These are phyloP conservation scores for Melanostigma gelatinosum DNA, from an alignment of 2,113 vertebrate species.

Conservation along the genomic window DNA sequence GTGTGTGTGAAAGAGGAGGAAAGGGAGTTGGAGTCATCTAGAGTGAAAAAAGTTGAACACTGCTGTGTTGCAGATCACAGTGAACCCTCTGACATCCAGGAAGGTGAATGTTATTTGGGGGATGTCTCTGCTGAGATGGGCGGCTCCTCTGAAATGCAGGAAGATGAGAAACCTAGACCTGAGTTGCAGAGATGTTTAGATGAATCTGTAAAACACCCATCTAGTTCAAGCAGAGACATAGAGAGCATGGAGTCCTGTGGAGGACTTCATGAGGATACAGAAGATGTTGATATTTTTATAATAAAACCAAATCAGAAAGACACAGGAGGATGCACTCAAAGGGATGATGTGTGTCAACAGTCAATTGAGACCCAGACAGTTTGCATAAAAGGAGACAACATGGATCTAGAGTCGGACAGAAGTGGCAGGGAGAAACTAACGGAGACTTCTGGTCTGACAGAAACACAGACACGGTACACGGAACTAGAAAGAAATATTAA, in stretches of 20 bases:
- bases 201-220: not conserved
- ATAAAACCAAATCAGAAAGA: not conserved
- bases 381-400: not conserved
- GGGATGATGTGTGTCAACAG: not conserved
- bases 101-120: not conserved
- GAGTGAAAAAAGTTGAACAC: not conserved
- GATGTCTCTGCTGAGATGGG: conserved; percentile 8
- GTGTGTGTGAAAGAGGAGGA: not conserved
- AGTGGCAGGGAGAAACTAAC: not conserved
- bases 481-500: not conserved
- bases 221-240: not conserved
- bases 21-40: not conserved
- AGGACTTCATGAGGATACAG: not conserved
- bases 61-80: not conserved
- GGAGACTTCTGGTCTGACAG: not conserved
- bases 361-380: conserved; percentile 7
- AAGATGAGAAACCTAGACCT: not conserved
- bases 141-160: not conserved
- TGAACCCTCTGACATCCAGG: conserved; percentile 10
- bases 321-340: not conserved
- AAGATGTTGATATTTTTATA: not conserved
- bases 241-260: not conserved
- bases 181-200: not conserved
- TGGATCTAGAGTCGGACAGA: not conserved
- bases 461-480: rapidly evolving